Base-by-base conservation (phyloP, 2,113 vertebrate species). In the Calyptommatus sinebrachiatus region DNA sequence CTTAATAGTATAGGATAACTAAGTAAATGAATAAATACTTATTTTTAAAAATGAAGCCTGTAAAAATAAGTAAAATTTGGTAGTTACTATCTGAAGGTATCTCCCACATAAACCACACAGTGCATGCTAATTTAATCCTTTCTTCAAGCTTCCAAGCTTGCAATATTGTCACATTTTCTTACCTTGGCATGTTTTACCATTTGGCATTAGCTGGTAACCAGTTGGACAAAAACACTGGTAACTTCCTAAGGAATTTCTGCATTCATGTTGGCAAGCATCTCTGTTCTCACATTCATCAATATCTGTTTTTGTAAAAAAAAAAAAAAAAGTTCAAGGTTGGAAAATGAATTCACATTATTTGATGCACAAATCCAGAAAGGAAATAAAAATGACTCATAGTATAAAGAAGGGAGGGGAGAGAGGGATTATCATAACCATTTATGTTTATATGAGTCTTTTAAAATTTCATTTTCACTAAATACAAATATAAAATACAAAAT, bases 151-250 rank as follows among this genome's bases (percentile, higher is more conserved):
- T 66, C 12, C n/a, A 29, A 31, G 11, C 14, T 69, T 9, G n/a
- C 0, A 26, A 8, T 2, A 28, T 16, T 18, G 26, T 4, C 31
- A 10, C 1, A n/a, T 72, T n/a, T 72, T 76, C 83, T 76, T 89
- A 99, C 98, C 98, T 94, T 99, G 98, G 76, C 98, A 99, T 1
- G 97, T 97, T 91, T 97, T 99, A 69, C 97, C 95, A 0, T 99
- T 99, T 88, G 95, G 63, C 94, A 93, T 97, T 72, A 99, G 96
- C 16, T 91, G 95, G 79, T 99, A 99, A 18, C 98, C 98, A 0
- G 86, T 31, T 0, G 98, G 98, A 90, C 98, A 99, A 57, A 94
- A 24, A 74, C 98, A 99, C 79, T 94, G 96, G 86, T 97, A 97
- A 84, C 98, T 98, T 26, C 98, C 98, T 7, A 94, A 93, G 63